Conservation (phyloP, 2,797 vertebrate genomes). For the Sandelia bainsii region DNA sequence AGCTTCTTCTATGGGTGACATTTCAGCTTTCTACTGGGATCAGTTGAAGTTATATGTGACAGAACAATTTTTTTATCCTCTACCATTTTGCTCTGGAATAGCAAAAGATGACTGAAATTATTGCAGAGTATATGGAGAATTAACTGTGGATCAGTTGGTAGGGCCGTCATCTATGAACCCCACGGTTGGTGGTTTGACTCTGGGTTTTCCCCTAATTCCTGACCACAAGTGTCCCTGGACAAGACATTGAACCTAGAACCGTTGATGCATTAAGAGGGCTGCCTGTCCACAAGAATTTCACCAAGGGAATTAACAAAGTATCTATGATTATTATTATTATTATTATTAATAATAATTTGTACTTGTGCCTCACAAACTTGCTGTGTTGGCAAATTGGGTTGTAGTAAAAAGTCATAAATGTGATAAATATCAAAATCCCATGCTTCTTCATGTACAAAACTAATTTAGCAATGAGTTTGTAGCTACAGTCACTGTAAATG, state of each 20-base stretch:
- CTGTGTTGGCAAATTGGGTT: background rate
- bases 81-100: background rate
- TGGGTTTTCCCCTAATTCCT: no score
- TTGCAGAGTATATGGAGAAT: background rate
- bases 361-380: background rate
- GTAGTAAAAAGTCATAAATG: background rate
- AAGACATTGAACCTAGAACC: no score
- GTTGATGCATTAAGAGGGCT: no score
- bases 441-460: no score
- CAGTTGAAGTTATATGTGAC: background rate
- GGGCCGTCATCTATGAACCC: no score
- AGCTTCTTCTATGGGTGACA: conserved; percentile 8
- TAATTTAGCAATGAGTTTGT: background rate
- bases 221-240: no score
- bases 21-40: conserved; percentile 1
- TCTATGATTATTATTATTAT: no score
- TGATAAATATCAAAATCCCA: no score
- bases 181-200: no score
- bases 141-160: no score
- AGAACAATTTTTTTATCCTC: conserved; percentile 1
- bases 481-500: background rate
- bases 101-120: background rate
- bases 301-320: no score
- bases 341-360: background rate
- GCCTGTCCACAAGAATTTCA: no score